Conservation (phyloP, 2,888 invertebrate species). For the Sphinx pinastri region DNA sequence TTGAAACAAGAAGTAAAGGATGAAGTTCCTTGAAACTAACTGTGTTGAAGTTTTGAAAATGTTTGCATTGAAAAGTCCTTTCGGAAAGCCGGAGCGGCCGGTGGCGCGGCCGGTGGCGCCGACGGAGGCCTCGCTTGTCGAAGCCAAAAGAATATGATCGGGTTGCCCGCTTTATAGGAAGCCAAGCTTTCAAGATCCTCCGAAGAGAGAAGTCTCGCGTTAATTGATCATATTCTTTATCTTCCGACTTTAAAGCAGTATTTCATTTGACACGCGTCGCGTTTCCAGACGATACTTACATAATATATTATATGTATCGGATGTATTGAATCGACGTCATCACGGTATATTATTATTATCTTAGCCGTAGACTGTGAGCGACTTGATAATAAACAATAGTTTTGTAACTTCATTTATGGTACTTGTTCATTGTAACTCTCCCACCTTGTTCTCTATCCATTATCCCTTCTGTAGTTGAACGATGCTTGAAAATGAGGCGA, state of each 20-base stretch:
- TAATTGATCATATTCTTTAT: constrained; percentile 76
- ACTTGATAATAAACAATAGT: constrained; percentile 80
- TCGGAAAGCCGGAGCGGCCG: constrained; percentile 71
- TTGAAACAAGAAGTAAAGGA: constrained; percentile 93
- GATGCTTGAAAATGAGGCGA: constrained; percentile 9
- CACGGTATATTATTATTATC: constrained; percentile 45
- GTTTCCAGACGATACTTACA: constrained; percentile 58
- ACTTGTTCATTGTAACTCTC: constrained; percentile 67
- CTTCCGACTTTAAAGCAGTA: constrained; percentile 51
- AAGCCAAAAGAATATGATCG: constrained; percentile 81
- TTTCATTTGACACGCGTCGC: constrained; percentile 57
- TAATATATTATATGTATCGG: constrained; percentile 65
- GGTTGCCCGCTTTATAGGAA: constrained; percentile 59
- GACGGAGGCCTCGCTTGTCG: constrained; percentile 68
- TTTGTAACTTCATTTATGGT: constrained; percentile 71
- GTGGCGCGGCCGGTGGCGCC: too few relatives aligned
- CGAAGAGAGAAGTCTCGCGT: constrained; percentile 68
- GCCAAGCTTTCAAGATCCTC: constrained; percentile 64
- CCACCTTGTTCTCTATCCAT: constrained; percentile 59
- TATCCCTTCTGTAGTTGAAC: constrained; percentile 46
- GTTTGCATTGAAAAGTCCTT: constrained; percentile 77
- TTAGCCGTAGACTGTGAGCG: constrained; percentile 77
- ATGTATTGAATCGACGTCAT: constrained; percentile 62
- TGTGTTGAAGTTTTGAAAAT: constrained; percentile 84
- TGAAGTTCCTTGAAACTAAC: constrained; percentile 86